Base-by-base conservation (phyloP, 2,888 invertebrate species). In the Drosophila quinaria region DNA sequence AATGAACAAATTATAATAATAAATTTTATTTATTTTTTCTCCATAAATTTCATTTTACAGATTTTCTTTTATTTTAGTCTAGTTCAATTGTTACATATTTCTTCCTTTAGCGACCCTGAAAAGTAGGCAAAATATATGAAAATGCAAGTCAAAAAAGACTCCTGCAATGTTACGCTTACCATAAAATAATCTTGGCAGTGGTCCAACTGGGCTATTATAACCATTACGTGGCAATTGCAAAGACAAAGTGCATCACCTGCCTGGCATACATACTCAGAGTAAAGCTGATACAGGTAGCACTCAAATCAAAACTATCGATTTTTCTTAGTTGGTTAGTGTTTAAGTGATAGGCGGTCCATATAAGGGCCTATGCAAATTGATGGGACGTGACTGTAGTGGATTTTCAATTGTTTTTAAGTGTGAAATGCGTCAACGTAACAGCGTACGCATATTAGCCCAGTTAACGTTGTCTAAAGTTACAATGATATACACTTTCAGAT, bases 271-370 rank as follows among this genome's bases (percentile, higher is more conserved):
- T 70, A 37, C 46, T 33, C 42, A 1, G n/a, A 56, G 15, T 52
- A 25, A 25, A 25, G 39, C n/a, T 47, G n/a, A 67, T 41, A 47
- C 49, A 22, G 51, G 42, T 69, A 59, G 60, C 66, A 63, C 61
- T 72, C 42, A 62, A 61, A 76, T 81, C 83, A 83, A 70, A 82
- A 66, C 59, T 63, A 81, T 84, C 68, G 83, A 84, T 84, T 86
- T 83, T 81, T 78, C 64, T 54, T 62, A 15, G 19, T 15, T 29
- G 29, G 25, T 15, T 29, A 1, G 31, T 56, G 31, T 52, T 65
- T n/a, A 52, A 58, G 50, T 33, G 51, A 51, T 59, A 33, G 54
- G 39, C 22, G 5, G 6, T 3, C 58, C 52, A 49, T 46, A 1
- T 55, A 44, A 25, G 19, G 22, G 11, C 22, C 29, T 10, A 22